A percentile compares a stretch with the other conserved stretches of the same genome.
Conservation (phyloP, 2,888 invertebrate species). For the Orthosia cruda region DNA sequence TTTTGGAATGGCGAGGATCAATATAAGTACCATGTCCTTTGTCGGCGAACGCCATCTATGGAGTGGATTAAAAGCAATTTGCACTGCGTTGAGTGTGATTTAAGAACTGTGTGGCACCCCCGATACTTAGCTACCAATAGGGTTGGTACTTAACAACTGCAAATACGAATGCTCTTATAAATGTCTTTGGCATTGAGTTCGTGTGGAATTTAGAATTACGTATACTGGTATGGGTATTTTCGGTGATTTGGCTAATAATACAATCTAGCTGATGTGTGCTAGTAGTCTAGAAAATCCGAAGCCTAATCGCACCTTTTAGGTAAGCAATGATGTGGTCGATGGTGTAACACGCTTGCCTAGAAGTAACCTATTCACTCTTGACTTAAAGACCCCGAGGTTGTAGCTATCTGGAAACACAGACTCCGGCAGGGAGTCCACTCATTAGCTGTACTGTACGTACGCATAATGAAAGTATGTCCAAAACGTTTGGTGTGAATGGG, state of each 20-base stretch:
- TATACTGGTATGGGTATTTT: neutral
- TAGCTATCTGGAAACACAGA: no score
- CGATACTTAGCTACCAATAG: slow-evolving; percentile 64
- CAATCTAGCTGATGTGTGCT: neutral
- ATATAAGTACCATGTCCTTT: slow-evolving; percentile 75
- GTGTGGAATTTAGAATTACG: slow-evolving; percentile 21
- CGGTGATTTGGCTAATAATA: neutral
- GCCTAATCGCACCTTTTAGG: neutral
- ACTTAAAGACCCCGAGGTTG: no score
- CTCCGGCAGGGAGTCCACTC: no score
- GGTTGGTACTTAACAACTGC: slow-evolving; percentile 55
- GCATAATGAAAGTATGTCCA: no score
- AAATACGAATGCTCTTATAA: slow-evolving; percentile 55
- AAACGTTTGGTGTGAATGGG: no score
- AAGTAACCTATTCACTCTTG: no score
- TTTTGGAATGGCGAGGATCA: neutral
- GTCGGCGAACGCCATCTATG: slow-evolving; percentile 83
- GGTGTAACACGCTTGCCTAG: no score
- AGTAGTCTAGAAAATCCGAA: no score
- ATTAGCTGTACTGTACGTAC: no score
- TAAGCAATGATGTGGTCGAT: no score
- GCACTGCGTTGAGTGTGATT: slow-evolving; percentile 83
- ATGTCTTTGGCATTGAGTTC: slow-evolving; percentile 56
- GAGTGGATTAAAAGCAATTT: slow-evolving; percentile 90
- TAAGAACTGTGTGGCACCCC: slow-evolving; percentile 75